These are phyloP conservation scores for Oryzias dopingdopingensis DNA, from an alignment of 2,797 vertebrate species.

Conservation along the genomic window DNA sequence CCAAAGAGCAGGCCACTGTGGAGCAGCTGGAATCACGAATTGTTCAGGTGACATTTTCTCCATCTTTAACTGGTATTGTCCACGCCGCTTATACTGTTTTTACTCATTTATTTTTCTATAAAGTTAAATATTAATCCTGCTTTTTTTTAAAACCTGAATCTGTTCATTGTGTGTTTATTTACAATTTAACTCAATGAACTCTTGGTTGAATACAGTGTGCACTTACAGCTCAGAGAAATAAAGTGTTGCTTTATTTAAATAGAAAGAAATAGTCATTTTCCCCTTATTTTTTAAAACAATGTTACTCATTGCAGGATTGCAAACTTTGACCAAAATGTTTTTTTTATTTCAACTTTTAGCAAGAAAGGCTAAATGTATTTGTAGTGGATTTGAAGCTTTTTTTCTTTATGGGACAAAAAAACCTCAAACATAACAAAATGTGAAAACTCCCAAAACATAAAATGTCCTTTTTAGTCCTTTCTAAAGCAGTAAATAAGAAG, in stretches of 20 bases:
- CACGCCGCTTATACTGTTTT: neutral
- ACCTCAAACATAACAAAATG: neutral
- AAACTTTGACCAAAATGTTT: neutral
- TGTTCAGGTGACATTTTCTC: conserved; percentile 81
- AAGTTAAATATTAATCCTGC: conserved; percentile 3
- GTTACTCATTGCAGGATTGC: neutral
- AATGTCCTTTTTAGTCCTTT: conserved; percentile 1
- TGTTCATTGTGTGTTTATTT: too few species aligned
- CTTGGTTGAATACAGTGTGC: neutral
- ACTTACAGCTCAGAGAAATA: neutral
- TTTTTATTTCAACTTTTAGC: neutral
- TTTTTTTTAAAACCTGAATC: too few species aligned
- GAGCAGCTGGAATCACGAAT: conserved; percentile 96
- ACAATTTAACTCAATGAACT: too few species aligned
- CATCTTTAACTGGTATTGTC: too few species aligned
- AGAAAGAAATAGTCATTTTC: neutral
- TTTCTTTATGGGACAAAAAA: neutral
- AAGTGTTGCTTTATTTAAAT: too few species aligned
- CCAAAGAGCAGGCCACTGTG: conserved; percentile 87
- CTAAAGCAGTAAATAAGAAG: conserved; percentile 2
- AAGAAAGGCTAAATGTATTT: neutral
- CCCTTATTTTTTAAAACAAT: neutral
- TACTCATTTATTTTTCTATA: neutral
- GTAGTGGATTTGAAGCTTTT: neutral
- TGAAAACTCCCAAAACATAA: neutral